phyloP scores from a whole-genome alignment of 92 coral and sea anemone genomes.

The Porites lobata region DNA sequence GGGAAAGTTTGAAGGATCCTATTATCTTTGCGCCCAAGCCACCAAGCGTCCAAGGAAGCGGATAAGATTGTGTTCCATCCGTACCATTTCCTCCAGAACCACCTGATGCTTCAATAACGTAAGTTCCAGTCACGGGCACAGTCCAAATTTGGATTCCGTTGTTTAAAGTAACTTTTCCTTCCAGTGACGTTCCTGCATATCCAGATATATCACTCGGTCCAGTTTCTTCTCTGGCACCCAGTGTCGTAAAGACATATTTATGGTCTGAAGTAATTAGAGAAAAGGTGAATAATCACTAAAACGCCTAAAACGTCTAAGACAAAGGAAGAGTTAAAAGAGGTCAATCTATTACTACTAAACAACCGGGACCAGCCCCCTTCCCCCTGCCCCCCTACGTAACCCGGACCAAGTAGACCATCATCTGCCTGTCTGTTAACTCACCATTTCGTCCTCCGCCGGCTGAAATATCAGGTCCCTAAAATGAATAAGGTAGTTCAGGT shows the following conservation, averaged over 20 bases:
- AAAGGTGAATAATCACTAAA: neutral
- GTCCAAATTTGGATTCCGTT: conserved; percentile 89
- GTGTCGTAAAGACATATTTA: conserved; percentile 60
- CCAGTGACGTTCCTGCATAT: conserved; percentile 75
- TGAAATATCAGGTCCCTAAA: conserved; percentile 4
- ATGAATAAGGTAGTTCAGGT: neutral
- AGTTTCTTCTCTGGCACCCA: conserved; percentile 70
- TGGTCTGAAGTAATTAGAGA: neutral
- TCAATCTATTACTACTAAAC: no score
- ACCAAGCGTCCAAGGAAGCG: conserved; percentile 60
- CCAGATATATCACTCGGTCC: conserved; percentile 76
- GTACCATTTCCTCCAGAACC: conserved; percentile 91
- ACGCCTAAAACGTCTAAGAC: no score
- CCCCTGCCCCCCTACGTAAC: no score
- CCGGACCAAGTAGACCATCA: neutral
- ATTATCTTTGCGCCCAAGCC: conserved; percentile 88
- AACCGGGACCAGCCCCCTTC: no score
- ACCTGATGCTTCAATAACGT: conserved; percentile 85
- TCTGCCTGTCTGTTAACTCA: neutral
- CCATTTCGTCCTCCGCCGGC: neutral
- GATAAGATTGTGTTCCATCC: neutral
- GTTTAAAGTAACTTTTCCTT: conserved; percentile 65
- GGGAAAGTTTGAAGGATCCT: conserved; percentile 69
- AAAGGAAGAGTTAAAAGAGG: no score
- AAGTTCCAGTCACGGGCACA: conserved; percentile 85